Evolutionary conservation across 1,140 invertebrate species (phyloP), one percentile per base, ranked within the genome.

Genomic region (Musca domestica): DNA sequence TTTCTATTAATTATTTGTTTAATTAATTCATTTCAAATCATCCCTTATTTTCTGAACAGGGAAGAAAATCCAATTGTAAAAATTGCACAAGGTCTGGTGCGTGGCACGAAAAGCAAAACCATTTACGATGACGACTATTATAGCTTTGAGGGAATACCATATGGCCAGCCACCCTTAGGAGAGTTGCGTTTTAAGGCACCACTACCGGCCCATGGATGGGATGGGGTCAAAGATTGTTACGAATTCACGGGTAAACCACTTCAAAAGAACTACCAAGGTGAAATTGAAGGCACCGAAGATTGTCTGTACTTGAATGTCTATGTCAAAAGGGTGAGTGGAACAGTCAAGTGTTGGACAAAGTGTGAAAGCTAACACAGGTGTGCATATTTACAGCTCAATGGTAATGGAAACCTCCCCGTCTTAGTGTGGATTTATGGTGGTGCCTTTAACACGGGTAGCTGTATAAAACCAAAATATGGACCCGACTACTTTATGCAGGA

Each of bases 401-500:
- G 72, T 2, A 72, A 76, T 14, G 71, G 72, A 10, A 76, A 76
- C 1, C 34, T 79, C 48, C 87, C 90, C 0, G 89, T 92, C 0
- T 83, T 92, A 72, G 84, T 92, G 0, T 92, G 83, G 81, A 86
- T 93, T 25, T 87, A 92, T 76, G 91, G 91, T 1, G 91, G 91
- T 14, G 86, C 79, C 20, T 90, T 90, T 73, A 74, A 81, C 22
- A 67, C 74, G 25, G 88, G 88, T 2, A 85, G 83, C 12, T 84
- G 67, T 17, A 46, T 67, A 4, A 70, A 73, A 5, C 69, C 76
- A 49, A 19, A 81, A 0, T 87, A 88, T 66, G 86, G 87, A 47
- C 86, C 87, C 0, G 87, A 89, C 71, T 87, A 88, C 61, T 82
- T 92, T 10, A 76, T 88, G 19, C 79, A 84, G 15, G 81, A 90